These are phyloP conservation scores for Alfaro cultratus DNA, from an alignment of 2,797 vertebrate genomes.

Conservation along the genomic window DNA sequence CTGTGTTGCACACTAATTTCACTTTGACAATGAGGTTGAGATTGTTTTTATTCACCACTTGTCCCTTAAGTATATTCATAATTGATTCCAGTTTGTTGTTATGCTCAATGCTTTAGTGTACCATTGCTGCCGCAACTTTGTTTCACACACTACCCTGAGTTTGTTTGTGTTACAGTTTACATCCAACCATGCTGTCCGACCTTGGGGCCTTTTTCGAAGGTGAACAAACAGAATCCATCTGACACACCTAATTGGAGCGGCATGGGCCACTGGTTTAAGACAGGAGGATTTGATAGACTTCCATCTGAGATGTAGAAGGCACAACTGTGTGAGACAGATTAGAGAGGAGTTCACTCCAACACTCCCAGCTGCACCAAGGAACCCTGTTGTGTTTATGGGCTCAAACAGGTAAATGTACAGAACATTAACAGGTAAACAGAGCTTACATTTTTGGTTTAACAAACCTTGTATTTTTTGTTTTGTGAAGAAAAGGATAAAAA, in stretches of 20 bases:
- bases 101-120: too few relatives aligned
- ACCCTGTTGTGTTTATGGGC: background rate
- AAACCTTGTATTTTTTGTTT: background rate
- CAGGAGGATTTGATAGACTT: conserved; percentile 11
- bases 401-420: background rate
- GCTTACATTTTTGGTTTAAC: background rate
- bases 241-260: background rate
- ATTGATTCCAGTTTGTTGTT: background rate
- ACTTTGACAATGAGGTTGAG: background rate
- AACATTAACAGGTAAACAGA: background rate
- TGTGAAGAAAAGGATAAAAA: background rate
- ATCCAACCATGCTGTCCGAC: background rate
- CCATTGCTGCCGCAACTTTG: background rate
- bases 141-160: background rate
- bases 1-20: background rate
- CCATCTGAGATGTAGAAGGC: conserved; percentile 2
- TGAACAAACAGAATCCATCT: conserved; percentile 4
- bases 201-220: background rate
- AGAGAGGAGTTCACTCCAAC: background rate
- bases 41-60: background rate
- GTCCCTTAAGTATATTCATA: background rate
- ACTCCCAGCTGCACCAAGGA: background rate
- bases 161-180: background rate
- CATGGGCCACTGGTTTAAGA: conserved; percentile 2
- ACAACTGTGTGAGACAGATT: conserved; percentile 5